Percentiles rank a stretch among this genome's conserved stretches.
These are phyloP conservation scores for Pristionchus arcanus DNA, from an alignment of 2,888 invertebrate species.

Conservation along the genomic window DNA sequence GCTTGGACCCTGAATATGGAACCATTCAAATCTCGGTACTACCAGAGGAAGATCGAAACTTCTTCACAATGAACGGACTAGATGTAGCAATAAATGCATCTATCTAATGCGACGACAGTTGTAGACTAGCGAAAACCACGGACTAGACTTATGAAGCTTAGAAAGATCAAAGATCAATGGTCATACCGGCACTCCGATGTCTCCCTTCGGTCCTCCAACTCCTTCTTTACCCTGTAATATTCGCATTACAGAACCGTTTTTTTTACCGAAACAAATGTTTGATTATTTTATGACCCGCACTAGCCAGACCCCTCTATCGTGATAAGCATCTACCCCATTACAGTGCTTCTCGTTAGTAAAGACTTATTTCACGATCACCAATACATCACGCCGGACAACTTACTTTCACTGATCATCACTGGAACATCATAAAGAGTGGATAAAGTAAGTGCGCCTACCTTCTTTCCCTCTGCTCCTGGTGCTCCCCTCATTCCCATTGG, in stretches of 20 bases:
- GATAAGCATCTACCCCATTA: neutral
- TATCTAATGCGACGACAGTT: too few species aligned
- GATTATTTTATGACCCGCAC: neutral
- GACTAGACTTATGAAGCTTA: too few species aligned
- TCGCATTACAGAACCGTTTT: conserved; percentile 1
- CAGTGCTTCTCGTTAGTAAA: conserved; percentile 20
- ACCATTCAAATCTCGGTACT: neutral
- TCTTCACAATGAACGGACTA: too few species aligned
- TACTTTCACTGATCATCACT: neutral
- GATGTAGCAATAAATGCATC: too few species aligned
- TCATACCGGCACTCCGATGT: conserved; percentile 69
- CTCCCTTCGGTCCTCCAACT: conserved; percentile 71
- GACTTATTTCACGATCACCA: neutral
- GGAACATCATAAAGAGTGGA: neutral
- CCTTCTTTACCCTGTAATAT: conserved; percentile 72
- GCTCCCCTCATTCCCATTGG: conserved; percentile 73
- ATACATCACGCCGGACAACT: conserved; percentile 23
- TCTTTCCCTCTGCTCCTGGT: conserved; percentile 67
- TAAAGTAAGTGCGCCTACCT: conserved; percentile 55
- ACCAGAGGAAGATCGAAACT: neutral
- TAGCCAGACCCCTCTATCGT: neutral
- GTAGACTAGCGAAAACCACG: too few species aligned
- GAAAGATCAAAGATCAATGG: conserved; percentile 34
- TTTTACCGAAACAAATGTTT: neutral
- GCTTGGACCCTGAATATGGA: conserved; percentile 64